A percentile compares a stretch with the other conserved stretches of the same genome.
Conservation (phyloP, 2,797 vertebrate species). For the Triplophysa yarkandensis region DNA sequence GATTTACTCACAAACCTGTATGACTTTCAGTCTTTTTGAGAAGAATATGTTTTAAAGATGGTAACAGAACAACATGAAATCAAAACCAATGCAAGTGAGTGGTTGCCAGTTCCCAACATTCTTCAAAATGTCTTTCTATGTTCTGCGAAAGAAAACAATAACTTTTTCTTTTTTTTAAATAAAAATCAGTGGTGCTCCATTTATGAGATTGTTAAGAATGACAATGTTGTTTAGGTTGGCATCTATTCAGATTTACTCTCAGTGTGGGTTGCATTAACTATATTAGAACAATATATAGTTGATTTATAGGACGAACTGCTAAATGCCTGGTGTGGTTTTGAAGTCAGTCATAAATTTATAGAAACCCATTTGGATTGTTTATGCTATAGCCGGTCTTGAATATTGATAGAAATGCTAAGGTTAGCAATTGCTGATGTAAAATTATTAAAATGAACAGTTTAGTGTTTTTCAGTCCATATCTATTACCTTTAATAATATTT, state of each 20-base stretch:
- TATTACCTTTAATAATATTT: neutral
- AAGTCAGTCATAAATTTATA: neutral
- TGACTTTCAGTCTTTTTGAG: too few species aligned
- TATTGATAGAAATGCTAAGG: too few species aligned
- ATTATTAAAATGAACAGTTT: neutral
- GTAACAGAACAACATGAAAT: too few species aligned
- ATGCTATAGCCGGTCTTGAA: too few species aligned
- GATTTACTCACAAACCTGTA: too few species aligned
- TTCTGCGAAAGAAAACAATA: too few species aligned
- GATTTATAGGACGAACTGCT: neutral
- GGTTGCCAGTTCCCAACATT: too few species aligned
- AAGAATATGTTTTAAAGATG: too few species aligned
- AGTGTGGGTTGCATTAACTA: slow-evolving; percentile 7
- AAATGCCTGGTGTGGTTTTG: neutral
- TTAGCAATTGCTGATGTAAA: too few species aligned
- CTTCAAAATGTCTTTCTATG: too few species aligned
- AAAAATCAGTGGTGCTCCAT: neutral
- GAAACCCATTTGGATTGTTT: neutral
- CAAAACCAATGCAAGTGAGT: too few species aligned
- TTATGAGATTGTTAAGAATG: neutral
- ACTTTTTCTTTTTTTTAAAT: too few species aligned
- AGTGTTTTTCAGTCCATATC: neutral
- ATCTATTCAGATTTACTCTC: slow-evolving; percentile 3
- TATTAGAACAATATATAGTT: neutral
- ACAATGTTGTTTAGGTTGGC: slow-evolving; percentile 7